Evolutionary conservation across 2,888 invertebrate species (phyloP), one percentile per base, ranked within the genome.

Genomic region (Caenorhabditis japonica): DNA sequence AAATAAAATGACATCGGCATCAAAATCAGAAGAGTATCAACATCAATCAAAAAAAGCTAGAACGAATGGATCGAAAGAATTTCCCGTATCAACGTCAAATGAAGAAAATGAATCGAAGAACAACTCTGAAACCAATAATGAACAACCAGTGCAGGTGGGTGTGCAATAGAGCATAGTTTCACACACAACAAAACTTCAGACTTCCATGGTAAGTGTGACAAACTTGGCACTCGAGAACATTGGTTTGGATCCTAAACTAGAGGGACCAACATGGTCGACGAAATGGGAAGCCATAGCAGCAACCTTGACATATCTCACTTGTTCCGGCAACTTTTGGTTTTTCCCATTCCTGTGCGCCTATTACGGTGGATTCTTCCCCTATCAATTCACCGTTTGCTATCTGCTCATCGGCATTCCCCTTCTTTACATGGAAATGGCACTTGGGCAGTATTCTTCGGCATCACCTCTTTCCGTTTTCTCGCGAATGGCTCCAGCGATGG

Each of bases 371-470:
- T 62, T 39, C 51, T 78, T 77, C 44, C 49, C 72, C 3, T 44
- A 68, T 21, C 75, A 74, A 39, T 78, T 75, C 56, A 44, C 68
- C 0, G 3, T 73, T 1, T 70, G 69, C 15, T 78, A 66, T 44
- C 7, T 80, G 0, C 34, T 74, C 23, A 56, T 74, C 25, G 73
- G 70, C 1, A 55, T 80, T 13, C 80, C 80, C 21, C 58, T 80
- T 25, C 58, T 80, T 7, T 75, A 76, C 52, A 66, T 76, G 55
- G 80, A 78, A 75, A 75, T 78, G 19, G 71, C 76, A 10, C 55
- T 80, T 3, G 80, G 80, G 21, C 80, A 80, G 47, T 80, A 75
- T 46, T 62, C 80, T 8, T 78, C 77, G 0, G 72, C 70, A 1
- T 73, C 68, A 5, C 75, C 77, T 17, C 52, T 70, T 0, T 72